phyloP scores from a whole-genome alignment of 35 echinoderm and acorn worm species.

The Heliocidaris erythrogramma region DNA sequence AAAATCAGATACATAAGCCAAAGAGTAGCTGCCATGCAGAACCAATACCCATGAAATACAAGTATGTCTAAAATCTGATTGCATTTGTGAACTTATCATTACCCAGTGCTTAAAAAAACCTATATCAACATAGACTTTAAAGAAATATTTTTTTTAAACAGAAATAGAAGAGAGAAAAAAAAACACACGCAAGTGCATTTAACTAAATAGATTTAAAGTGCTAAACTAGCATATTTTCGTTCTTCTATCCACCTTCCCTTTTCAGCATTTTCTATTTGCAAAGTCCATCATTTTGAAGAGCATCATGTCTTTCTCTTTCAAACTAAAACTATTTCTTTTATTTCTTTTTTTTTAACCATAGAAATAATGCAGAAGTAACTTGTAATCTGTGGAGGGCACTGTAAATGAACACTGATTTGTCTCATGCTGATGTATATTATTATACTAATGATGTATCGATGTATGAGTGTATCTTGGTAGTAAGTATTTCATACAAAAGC shows the following conservation, averaged over 20 bases:
- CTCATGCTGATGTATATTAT: background rate
- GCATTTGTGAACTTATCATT: background rate
- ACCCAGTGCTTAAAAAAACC: background rate
- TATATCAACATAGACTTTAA: background rate
- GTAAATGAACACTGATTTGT: background rate
- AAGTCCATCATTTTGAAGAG: background rate
- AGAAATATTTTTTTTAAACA: background rate
- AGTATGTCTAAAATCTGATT: background rate
- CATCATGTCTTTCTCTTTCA: background rate
- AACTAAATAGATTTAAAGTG: background rate
- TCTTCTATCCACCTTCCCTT: background rate
- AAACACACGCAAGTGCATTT: background rate
- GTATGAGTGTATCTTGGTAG: background rate
- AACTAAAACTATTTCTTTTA: background rate
- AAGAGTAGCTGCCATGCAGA: background rate
- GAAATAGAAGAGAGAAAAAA: background rate
- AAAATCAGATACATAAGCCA: background rate
- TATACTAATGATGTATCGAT: too few species aligned
- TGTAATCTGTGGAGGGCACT: background rate
- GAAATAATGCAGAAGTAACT: background rate
- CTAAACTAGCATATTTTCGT: background rate
- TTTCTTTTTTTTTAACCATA: too few species aligned
- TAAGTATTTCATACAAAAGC: background rate
- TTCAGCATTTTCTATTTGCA: background rate
- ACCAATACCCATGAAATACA: background rate